Conservation (phyloP, 2,113 vertebrate genomes). For the Chloropsis cyanopogon region DNA sequence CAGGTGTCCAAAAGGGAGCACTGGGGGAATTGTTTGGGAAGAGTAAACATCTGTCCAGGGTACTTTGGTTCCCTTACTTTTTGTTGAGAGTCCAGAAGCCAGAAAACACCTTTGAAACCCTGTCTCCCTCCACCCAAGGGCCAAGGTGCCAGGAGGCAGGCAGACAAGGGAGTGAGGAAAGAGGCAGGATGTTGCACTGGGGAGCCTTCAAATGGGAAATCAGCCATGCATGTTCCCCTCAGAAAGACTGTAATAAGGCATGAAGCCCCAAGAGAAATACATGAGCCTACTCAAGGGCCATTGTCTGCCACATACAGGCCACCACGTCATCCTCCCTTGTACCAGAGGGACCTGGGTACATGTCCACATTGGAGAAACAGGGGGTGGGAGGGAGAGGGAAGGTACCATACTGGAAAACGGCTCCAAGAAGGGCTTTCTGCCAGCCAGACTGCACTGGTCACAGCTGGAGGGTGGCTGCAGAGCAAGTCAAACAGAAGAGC, state of each 20-base stretch:
- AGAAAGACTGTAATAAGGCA: neutral
- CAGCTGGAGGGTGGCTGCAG: neutral
- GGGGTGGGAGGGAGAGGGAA: neutral
- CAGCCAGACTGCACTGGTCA: neutral
- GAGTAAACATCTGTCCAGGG: neutral
- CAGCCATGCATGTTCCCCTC: neutral
- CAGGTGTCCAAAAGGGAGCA: neutral
- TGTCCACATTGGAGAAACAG: neutral
- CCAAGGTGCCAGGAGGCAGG: neutral
- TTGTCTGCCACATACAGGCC: neutral
- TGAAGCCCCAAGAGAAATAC: neutral
- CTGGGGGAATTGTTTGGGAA: neutral
- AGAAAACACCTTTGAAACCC: neutral
- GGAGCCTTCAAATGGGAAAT: neutral
- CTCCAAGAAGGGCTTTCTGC: neutral
- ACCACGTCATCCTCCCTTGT: neutral
- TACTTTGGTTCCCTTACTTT: neutral
- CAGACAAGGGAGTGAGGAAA: neutral
- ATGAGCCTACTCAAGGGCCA: neutral
- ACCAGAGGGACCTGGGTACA: neutral
- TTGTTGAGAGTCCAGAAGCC: neutral
- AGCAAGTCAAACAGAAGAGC: neutral
- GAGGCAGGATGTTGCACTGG: neutral
- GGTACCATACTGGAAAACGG: neutral
- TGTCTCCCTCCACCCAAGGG: neutral